A percentile compares a stretch with the other conserved stretches of the same genome.
These are phyloP conservation scores for Smutsia temminckii DNA, from an alignment of 2,797 vertebrate species.

Conservation along the genomic window DNA sequence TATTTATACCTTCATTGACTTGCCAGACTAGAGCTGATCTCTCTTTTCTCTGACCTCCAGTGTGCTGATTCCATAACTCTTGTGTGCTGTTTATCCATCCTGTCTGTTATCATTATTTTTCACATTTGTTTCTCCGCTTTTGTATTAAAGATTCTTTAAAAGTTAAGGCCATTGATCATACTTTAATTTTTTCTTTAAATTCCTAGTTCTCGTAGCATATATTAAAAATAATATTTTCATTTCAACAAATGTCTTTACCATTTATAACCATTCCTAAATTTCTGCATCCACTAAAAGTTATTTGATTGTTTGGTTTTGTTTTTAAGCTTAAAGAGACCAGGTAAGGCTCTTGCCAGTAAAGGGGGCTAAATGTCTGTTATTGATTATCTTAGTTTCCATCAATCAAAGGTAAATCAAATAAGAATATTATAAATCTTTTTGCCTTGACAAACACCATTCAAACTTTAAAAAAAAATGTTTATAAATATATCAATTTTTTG, in stretches of 20 bases:
- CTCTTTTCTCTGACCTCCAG: not conserved
- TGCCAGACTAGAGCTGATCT: not conserved
- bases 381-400: not conserved
- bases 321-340: not conserved
- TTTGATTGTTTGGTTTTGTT: not conserved
- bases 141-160: not conserved
- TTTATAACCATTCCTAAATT: not conserved
- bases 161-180: not conserved
- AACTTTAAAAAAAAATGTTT: no score
- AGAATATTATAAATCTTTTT: not conserved
- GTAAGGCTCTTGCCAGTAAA: not conserved
- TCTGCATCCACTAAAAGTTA: not conserved
- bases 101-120: not conserved
- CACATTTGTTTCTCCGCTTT: not conserved
- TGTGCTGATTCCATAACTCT: not conserved
- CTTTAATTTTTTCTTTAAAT: not conserved
- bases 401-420: not conserved
- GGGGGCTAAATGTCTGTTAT: not conserved
- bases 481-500: no score
- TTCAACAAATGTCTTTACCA: not conserved
- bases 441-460: not conserved
- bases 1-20: not conserved
- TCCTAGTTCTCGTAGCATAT: not conserved
- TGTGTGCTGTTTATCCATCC: not conserved
- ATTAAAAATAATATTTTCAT: conserved; percentile 13